Conservation (phyloP, 2,113 vertebrate species). For the Sterrhoptilus dennistouni region DNA sequence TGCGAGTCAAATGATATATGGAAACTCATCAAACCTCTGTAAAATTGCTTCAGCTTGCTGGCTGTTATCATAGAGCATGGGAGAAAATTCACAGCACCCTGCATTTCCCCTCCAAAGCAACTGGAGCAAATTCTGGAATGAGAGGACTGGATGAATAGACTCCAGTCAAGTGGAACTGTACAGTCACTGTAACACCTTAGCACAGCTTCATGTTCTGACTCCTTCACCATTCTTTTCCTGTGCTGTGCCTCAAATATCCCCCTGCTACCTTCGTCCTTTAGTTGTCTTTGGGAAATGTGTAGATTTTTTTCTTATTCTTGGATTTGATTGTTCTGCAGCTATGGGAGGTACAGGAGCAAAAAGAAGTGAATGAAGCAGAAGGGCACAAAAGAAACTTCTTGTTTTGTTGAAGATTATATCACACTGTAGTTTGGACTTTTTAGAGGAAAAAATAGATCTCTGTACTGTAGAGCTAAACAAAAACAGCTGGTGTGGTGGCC, state of each 20-base stretch:
- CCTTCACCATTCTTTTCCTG: neutral
- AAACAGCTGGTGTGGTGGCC: neutral
- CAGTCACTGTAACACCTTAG: neutral
- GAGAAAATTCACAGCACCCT: neutral
- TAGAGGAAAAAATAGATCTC: neutral
- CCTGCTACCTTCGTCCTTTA: neutral
- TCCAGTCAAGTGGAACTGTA: neutral
- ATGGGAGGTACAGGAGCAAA: neutral
- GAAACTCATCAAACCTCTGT: neutral
- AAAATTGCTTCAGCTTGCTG: neutral
- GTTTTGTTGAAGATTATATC: neutral
- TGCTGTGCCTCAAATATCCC: neutral
- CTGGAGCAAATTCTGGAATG: neutral
- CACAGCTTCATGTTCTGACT: neutral
- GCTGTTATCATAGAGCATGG: neutral
- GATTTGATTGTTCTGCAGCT: neutral
- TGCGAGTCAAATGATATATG: neutral
- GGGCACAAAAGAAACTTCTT: neutral
- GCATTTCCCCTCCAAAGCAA: neutral
- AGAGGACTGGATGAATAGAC: neutral
- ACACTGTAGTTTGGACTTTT: neutral
- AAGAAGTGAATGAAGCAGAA: neutral
- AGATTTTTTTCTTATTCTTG: neutral
- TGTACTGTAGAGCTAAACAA: neutral
- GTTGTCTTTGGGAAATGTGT: rapidly evolving